Evolutionary conservation across 2,888 invertebrate species (phyloP).

Genomic region (Mystacides longicornis): DNA sequence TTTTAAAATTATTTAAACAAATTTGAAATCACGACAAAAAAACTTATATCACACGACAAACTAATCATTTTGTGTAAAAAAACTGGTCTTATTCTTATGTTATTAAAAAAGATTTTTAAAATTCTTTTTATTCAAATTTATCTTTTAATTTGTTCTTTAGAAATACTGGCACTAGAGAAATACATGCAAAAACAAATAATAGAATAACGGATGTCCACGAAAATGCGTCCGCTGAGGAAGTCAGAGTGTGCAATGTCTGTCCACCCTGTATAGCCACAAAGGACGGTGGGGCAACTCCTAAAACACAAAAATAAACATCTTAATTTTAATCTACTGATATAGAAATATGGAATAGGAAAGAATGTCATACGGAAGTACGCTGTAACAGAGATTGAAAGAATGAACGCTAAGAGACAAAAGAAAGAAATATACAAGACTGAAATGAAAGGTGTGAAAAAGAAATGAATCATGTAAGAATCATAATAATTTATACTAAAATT

Average conservation of each 20-base stretch:
- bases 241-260: conserved; percentile 87
- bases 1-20: background rate
- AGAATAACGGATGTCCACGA: conserved; percentile 80
- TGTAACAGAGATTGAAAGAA: too few relatives aligned
- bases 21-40: background rate
- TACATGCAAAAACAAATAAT: conserved; percentile 67
- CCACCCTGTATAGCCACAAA: conserved; percentile 97
- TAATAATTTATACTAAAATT: too few relatives aligned
- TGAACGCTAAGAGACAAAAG: too few relatives aligned
- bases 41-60: background rate
- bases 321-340: too few relatives aligned
- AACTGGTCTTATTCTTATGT: background rate
- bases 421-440: too few relatives aligned
- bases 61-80: too few relatives aligned
- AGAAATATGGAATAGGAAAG: too few relatives aligned
- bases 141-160: conserved; percentile 71
- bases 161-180: conserved; percentile 83
- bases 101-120: background rate
- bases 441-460: too few relatives aligned
- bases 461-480: too few relatives aligned
- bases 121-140: conserved; percentile 64
- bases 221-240: conserved; percentile 80
- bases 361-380: too few relatives aligned
- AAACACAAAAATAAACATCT: too few relatives aligned
- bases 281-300: conserved; percentile 93